Base-by-base conservation (phyloP, 2,888 invertebrate genomes). In the Napeogenes sylphis region DNA sequence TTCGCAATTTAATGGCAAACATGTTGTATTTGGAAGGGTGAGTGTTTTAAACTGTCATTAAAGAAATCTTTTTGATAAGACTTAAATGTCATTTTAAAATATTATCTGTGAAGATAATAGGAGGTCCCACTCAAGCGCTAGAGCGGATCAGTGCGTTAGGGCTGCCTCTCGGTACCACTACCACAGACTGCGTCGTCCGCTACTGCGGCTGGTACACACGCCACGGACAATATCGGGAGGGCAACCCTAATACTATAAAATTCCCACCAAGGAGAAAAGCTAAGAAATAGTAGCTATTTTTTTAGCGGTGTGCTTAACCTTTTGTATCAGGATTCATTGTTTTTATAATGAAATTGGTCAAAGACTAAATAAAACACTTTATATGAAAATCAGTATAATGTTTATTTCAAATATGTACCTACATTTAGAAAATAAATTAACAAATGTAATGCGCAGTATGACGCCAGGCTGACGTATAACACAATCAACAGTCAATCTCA, bases 11-110 rank as follows among this genome's bases (percentile, higher is more conserved):
- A 84, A 93, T 69, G 85, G 85, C 0, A 91, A 88, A 63, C 84
- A 91, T 67, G 89, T 92, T 0, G 92, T 92, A 13, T 92, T 93
- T 71, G 93, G 92, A 54, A 89, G 90, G 78, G 88, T 93, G 70
- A 82, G 83, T 75, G 58, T 13, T 55, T 32, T 35, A 13, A 13
- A 35, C 4, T 35, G 35, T 38, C 12, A 13, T 4, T 12, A n/a
- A 55, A 35, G 4, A 46, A n/a, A 55, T n/a, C n/a, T 13, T 13
- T 51, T 12, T 30, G 3, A 51, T 30, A 5, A 10, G 4, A 3
- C n/a, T 32, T 51, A 14, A 33, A 35, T 58, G 4, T 58, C 21
- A 1, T 38, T 56, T 56, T 14, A 45, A 2, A 21, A 30, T 3
- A 14, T 32, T 33, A 46, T 4, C 13, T 6, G 58, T 66, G 3